Evolutionary conservation across 1,140 invertebrate genomes (phyloP).

Genomic region (Drosophila melanica): DNA sequence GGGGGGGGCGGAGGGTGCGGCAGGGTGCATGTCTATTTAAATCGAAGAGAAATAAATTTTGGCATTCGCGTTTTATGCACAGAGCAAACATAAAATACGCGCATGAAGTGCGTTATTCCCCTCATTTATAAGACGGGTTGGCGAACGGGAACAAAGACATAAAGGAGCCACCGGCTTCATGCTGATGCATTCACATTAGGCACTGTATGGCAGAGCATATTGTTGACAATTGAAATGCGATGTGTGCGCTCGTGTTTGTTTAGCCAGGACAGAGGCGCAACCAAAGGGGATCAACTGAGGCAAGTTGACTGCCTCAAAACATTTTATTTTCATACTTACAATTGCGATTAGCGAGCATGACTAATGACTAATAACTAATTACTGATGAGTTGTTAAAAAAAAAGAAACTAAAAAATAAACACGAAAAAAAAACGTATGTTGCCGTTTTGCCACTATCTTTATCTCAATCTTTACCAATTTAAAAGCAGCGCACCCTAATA

Average conservation of each 20-base stretch:
- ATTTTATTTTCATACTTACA: not conserved
- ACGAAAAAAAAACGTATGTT: too few relatives aligned
- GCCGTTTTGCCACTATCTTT: too few relatives aligned
- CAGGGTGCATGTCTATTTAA: slow-evolving; percentile 67
- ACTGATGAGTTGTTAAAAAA: too few relatives aligned
- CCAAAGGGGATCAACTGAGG: not conserved
- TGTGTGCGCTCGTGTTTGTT: slow-evolving; percentile 55
- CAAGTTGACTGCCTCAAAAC: too few relatives aligned
- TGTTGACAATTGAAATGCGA: slow-evolving; percentile 74
- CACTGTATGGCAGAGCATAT: slow-evolving; percentile 41
- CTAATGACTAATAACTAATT: too few relatives aligned
- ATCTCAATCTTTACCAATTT: too few relatives aligned
- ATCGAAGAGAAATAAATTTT: slow-evolving; percentile 77
- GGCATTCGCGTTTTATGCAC: slow-evolving; percentile 74
- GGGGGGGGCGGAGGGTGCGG: not conserved
- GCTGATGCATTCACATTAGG: slow-evolving; percentile 66
- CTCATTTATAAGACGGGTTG: slow-evolving; percentile 7
- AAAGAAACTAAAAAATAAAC: not conserved
- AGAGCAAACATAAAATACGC: slow-evolving; percentile 73
- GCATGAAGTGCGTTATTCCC: slow-evolving; percentile 62
- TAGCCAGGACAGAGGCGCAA: slow-evolving; percentile 22
- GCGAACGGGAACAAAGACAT: slow-evolving; percentile 35
- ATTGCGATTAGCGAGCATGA: not conserved
- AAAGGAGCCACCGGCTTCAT: slow-evolving; percentile 48
- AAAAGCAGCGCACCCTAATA: too few relatives aligned